A percentile compares a stretch with the other conserved stretches of the same genome.
phyloP scores from a whole-genome alignment of 2,888 invertebrate genomes.

The Catocala nupta region DNA sequence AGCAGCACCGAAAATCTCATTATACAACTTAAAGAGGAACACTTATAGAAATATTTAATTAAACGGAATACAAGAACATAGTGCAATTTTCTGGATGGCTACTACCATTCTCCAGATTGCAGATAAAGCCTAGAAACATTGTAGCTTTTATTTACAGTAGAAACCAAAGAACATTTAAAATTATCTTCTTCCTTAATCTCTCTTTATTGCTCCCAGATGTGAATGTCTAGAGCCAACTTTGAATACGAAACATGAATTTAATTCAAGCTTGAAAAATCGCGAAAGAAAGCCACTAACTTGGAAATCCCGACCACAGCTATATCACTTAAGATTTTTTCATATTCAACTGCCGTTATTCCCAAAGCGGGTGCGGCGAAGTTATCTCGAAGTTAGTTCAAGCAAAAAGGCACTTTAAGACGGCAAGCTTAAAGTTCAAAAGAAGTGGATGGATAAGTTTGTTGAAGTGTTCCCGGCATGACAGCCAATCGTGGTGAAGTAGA shows the following conservation, averaged over 20 bases:
- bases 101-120: no score
- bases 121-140: no score
- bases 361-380: conserved; percentile 37
- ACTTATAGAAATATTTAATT: no score
- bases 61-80: no score
- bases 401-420: conserved; percentile 24
- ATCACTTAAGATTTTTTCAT: conserved; percentile 64
- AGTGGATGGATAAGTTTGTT: conserved; percentile 30
- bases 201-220: conserved; percentile 24
- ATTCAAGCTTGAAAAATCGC: conserved; percentile 41
- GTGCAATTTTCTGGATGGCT: no score
- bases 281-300: conserved; percentile 31
- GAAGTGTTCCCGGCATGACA: conserved; percentile 52
- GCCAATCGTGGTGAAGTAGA: conserved; percentile 55
- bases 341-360: conserved; percentile 60
- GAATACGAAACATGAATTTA: conserved; percentile 43
- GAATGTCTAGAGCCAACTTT: conserved; percentile 26
- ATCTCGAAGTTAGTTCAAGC: conserved; percentile 19
- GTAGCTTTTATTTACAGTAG: no score
- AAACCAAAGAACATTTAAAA: conserved; percentile 6
- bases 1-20: no score
- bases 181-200: conserved; percentile 1
- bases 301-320: conserved; percentile 46
- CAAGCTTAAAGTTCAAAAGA: conserved; percentile 7
- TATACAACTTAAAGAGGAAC: no score